Evolutionary conservation across 2,888 invertebrate species (phyloP), one percentile per base, ranked within the genome.

Genomic region (Phasia obesa): DNA sequence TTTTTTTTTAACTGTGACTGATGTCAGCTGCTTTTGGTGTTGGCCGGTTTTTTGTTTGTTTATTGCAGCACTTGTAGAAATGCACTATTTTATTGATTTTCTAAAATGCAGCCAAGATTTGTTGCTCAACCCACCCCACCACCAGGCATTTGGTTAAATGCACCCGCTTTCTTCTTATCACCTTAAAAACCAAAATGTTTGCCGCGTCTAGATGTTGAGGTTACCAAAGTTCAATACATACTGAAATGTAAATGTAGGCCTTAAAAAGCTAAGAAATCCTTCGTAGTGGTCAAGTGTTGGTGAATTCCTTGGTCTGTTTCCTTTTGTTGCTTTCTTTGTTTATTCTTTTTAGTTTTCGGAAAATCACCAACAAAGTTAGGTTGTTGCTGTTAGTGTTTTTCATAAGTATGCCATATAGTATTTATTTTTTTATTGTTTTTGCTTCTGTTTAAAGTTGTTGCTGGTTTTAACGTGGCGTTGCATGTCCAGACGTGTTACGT

Each of bases 151-250:
- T 69, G 74, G 44, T 70, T 27, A 64, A 49, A 21, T 42, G 60
- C 38, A 47, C 55, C 47, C 57, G 47, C 31, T 55, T 74, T 51
- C 53, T 71, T 23, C n/a, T 21, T n/a, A 13, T 62, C 38, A 38
- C 23, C 21, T 59, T 49, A 25, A 59, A 35, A 13, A 21, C 15
- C 31, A 25, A 80, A 47, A 53, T 67, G 47, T n/a, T 69, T 47
- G 31, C 35, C 73, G 79, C 78, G 42, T 60, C 65, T 76, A 60
- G 75, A n/a, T 75, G 75, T 76, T 71, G 83, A 83, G 83, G 83
- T 83, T 83, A 76, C 31, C 70, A 71, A 83, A 76, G 83, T 83
- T 83, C 79, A 83, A 73, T 79, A 60, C 71, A 76, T 79, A 83
- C 83, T 83, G 76, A 79, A 67, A 59, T 57, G n/a, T 23, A 47